Evolutionary conservation across 2,888 invertebrate species (phyloP).

Genomic region (Cremastobaeus sp.): DNA sequence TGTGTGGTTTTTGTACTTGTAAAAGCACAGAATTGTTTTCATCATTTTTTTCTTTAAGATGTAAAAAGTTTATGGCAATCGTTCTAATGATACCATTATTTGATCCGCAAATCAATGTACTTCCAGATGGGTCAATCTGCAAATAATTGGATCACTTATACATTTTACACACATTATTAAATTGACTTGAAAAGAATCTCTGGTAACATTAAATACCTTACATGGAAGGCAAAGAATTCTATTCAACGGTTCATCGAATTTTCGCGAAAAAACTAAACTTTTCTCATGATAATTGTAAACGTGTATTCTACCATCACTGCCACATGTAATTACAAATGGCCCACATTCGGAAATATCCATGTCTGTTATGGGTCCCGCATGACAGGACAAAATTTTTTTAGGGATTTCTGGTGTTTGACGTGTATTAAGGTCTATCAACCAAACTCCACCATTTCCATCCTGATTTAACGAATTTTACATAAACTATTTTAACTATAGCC

Average conservation of each 20-base stretch:
- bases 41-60: conserved; percentile 39
- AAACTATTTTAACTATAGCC: neutral
- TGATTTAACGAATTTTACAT: conserved; percentile 73
- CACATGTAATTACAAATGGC: conserved; percentile 85
- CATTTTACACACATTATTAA: conserved; percentile 19
- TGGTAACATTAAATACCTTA: conserved; percentile 80
- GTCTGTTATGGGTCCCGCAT: conserved; percentile 86
- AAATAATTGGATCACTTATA: conserved; percentile 28
- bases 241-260: conserved; percentile 81
- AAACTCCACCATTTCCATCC: conserved; percentile 92
- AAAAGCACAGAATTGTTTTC: conserved; percentile 66
- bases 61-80: conserved; percentile 66
- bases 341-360: conserved; percentile 85
- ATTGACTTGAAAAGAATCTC: neutral
- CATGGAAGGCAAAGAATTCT: conserved; percentile 84
- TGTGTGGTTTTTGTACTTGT: conserved; percentile 83
- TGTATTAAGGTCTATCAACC: conserved; percentile 84
- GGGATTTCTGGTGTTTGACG: conserved; percentile 77
- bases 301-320: conserved; percentile 85
- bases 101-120: conserved; percentile 84
- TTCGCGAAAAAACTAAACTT: conserved; percentile 81
- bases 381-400: conserved; percentile 82
- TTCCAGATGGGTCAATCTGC: conserved; percentile 83
- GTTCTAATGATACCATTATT: conserved; percentile 85
- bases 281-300: conserved; percentile 85